phyloP scores from a whole-genome alignment of 2,888 invertebrate species.

The Nycteola revayana region DNA sequence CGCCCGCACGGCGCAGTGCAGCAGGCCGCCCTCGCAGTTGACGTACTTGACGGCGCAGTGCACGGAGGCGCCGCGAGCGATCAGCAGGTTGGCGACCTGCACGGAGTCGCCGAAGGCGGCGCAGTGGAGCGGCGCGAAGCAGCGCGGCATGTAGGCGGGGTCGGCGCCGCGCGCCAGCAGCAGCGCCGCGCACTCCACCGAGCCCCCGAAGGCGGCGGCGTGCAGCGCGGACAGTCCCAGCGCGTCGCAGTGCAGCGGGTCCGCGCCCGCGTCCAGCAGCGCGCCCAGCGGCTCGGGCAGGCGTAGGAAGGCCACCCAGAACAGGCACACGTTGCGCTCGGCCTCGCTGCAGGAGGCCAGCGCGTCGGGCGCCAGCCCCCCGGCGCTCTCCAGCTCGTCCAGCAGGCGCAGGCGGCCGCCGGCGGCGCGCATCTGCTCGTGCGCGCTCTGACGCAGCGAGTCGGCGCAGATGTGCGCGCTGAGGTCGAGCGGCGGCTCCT shows the following conservation, averaged over 20 bases:
- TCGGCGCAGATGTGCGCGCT: constrained; percentile 89
- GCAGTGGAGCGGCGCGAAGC: constrained; percentile 92
- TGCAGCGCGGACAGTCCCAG: constrained; percentile 89
- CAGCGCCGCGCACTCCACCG: constrained; percentile 85
- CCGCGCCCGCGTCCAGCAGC: constrained; percentile 85
- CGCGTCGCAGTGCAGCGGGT: constrained; percentile 86
- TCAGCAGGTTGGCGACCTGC: constrained; percentile 89
- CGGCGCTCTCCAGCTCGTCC: constrained; percentile 87
- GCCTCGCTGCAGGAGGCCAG: constrained; percentile 82
- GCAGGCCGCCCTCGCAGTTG: constrained; percentile 87
- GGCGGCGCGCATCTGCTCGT: constrained; percentile 87
- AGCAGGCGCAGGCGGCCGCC: constrained; percentile 86
- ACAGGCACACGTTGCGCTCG: constrained; percentile 87
- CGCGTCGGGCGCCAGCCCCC: constrained; percentile 77
- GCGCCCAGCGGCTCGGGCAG: constrained; percentile 85
- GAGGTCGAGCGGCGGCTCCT: constrained; percentile 86
- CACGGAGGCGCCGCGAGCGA: constrained; percentile 87
- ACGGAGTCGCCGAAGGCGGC: constrained; percentile 94
- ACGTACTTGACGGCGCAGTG: constrained; percentile 84
- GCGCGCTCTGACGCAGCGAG: constrained; percentile 86
- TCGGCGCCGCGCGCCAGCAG: constrained; percentile 86
- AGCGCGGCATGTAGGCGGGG: constrained; percentile 86
- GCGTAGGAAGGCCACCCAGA: constrained; percentile 89
- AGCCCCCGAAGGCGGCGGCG: constrained; percentile 90
- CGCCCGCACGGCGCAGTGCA: constrained; percentile 94